Base-by-base conservation (phyloP, 2,797 vertebrate genomes). In the Australoheros facetus region DNA sequence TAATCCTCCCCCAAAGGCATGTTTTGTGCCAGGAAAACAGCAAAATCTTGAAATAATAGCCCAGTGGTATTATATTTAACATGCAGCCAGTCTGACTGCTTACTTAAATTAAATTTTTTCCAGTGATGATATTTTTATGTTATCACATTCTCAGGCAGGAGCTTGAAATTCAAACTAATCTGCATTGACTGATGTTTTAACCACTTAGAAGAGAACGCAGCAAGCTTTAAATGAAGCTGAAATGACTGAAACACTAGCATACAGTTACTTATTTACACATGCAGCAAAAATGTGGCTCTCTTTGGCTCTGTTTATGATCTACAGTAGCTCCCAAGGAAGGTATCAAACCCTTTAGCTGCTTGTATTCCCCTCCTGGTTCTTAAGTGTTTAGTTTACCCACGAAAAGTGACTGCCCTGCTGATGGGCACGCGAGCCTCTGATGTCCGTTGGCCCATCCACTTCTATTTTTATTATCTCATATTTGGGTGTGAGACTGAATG, bases 401-500 rank as follows among this genome's bases (percentile, higher is more conserved):
- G 8, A 10, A 9, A 37, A 9, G 34, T 3, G 34, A 37, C 34
- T 30, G 42, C 45, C 26, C n/a, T 4, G 26, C 54, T 13, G 7
- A 9, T 14, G 21, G 56, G 5, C 5, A 45, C 48, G 74, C 45
- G 1, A 54, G 21, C 9, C 37, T 1, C 5, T 53, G 57, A 59
- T 11, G 1, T 21, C 59, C 26, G 75, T 75, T 55, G 60, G 48
- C 55, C 5, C n/a, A 0, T 55, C 19, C 17, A 23, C 19, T 37
- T 55, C 11, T 32, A 30, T 57, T 81, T 79, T 77, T 69, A 39
- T 71, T 23, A 75, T 71, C 75, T 70, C 6, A 5, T 13, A 10
- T 23, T 13, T 53, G 17, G 71, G 56, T 39, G 57, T 26, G 71
- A 45, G 55, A 19, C 32, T 1, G n/a, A 34, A n/a, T 30, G 26